A percentile compares a stretch with the other conserved stretches of the same genome.
Conservation (phyloP, 2,888 invertebrate species). For the Monoplex corrugatus region DNA sequence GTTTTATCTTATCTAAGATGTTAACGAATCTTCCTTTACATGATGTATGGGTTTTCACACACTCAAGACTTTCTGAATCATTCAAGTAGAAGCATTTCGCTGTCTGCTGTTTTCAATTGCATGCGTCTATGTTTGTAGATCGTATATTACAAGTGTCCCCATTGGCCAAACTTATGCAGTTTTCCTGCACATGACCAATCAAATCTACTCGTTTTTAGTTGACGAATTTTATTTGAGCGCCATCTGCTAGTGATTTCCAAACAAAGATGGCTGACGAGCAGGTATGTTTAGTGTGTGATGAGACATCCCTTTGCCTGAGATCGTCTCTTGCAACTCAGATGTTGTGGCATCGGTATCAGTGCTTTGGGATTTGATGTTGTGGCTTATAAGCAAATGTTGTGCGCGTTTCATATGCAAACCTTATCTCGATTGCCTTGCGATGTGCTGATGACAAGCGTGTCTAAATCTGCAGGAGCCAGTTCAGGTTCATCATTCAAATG, state of each 20-base stretch:
- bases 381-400: neutral
- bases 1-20: neutral
- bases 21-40: neutral
- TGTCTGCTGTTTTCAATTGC: neutral
- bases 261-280: slow-evolving; percentile 80
- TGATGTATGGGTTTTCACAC: too few relatives aligned
- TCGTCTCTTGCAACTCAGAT: neutral
- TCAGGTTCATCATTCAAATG: too few relatives aligned
- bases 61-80: too few relatives aligned
- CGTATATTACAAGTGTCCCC: neutral
- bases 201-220: neutral
- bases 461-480: too few relatives aligned
- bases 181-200: slow-evolving; percentile 35
- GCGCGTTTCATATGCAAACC: neutral
- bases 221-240: slow-evolving; percentile 33
- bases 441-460: too few relatives aligned
- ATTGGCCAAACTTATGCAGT: slow-evolving; percentile 24
- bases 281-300: slow-evolving; percentile 61
- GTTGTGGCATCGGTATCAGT: neutral
- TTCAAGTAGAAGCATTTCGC: neutral
- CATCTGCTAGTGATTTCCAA: slow-evolving; percentile 62
- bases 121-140: neutral
- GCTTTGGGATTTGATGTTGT: neutral
- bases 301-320: slow-evolving; percentile 47
- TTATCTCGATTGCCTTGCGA: too few relatives aligned